A percentile compares a stretch with the other conserved stretches of the same genome.
These are phyloP conservation scores for Holcopasites calliopsidis DNA, from an alignment of 1,140 invertebrate species.

Conservation along the genomic window DNA sequence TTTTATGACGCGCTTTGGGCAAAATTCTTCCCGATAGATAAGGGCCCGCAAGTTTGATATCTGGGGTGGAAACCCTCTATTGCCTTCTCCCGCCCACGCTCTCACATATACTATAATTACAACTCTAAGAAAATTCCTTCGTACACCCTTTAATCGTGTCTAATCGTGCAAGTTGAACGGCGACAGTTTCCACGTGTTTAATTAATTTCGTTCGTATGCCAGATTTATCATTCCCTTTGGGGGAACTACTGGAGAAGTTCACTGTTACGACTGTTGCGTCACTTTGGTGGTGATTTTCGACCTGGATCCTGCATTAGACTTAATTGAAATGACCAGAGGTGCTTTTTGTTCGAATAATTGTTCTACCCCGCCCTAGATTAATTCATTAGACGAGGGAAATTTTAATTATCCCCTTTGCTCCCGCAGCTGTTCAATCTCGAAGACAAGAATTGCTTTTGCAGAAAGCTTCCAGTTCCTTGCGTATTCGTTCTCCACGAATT, in stretches of 20 bases:
- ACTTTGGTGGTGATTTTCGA: too few species aligned
- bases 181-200: background rate
- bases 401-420: background rate
- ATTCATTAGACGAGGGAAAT: background rate
- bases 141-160: too few species aligned
- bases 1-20: slow-evolving; percentile 44
- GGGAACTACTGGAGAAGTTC: too few species aligned
- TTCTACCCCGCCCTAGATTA: background rate
- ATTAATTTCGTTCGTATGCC: background rate
- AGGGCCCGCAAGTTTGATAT: slow-evolving; percentile 20
- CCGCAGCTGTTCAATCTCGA: background rate
- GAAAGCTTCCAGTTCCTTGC: too few species aligned
- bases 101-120: too few species aligned
- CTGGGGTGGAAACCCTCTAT: background rate
- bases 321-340: background rate
- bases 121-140: too few species aligned
- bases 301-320: background rate
- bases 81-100: too few species aligned
- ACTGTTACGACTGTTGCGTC: too few species aligned
- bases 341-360: background rate
- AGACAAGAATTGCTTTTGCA: too few species aligned
- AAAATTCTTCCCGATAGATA: slow-evolving; percentile 18
- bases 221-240: background rate
- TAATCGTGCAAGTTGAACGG: too few species aligned
- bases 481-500: background rate